Conservation (phyloP, 2,113 vertebrate genomes). For the Oreotragus oreotragus region DNA sequence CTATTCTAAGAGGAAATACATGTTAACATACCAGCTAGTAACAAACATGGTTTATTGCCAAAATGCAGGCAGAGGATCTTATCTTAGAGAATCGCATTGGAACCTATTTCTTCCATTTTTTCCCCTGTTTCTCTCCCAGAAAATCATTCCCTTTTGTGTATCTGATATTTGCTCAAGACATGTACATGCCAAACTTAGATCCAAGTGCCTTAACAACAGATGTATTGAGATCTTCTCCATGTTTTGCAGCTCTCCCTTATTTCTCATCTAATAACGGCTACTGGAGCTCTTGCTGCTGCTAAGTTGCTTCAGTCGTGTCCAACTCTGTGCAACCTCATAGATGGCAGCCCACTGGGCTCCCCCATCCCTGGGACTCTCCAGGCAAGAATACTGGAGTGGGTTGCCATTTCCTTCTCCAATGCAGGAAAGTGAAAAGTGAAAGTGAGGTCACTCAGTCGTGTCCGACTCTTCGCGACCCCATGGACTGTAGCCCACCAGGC, state of each 20-base stretch:
- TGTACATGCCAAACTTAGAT: slow-evolving; percentile 40
- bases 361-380: too few relatives aligned
- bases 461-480: too few relatives aligned
- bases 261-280: slow-evolving; percentile 55
- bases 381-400: too few relatives aligned
- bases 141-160: slow-evolving; percentile 39
- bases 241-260: slow-evolving; percentile 51
- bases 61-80: background rate
- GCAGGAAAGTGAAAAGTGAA: too few relatives aligned
- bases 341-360: too few relatives aligned
- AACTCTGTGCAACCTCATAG: too few relatives aligned
- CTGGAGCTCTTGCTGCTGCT: slow-evolving; percentile 54
- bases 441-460: too few relatives aligned
- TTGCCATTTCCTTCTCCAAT: too few relatives aligned
- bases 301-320: too few relatives aligned
- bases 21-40: background rate
- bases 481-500: too few relatives aligned
- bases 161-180: slow-evolving; percentile 22
- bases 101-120: background rate
- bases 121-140: background rate
- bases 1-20: background rate
- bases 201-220: slow-evolving; percentile 59
- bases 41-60: background rate
- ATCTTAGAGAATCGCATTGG: background rate
- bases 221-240: slow-evolving; percentile 53